A percentile compares a stretch with the other conserved stretches of the same genome.
Conservation (phyloP, 2,797 vertebrate species). For the Aythya fuligula region DNA sequence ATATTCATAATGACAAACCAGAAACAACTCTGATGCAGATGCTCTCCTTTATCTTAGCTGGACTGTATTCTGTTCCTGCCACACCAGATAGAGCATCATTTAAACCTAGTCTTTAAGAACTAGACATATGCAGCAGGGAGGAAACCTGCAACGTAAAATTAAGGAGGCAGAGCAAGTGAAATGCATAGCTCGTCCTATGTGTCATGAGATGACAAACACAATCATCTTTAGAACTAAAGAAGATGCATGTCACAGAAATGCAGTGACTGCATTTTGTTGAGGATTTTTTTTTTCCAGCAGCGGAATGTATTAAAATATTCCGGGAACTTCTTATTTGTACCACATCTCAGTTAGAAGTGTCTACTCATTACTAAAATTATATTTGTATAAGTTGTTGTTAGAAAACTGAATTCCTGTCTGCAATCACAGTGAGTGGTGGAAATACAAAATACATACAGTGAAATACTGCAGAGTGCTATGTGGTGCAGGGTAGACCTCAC, state of each 20-base stretch:
- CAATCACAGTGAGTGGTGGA: not conserved
- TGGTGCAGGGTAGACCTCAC: not conserved
- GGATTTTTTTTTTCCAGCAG: not conserved
- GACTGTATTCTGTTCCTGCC: not conserved
- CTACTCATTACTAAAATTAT: not conserved
- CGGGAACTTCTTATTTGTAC: not conserved
- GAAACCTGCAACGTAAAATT: not conserved
- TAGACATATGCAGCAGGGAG: not conserved
- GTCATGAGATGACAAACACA: not conserved
- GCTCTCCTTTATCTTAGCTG: not conserved
- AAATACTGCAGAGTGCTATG: not conserved
- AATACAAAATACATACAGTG: not conserved
- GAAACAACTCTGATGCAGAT: not conserved
- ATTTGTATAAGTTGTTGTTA: not conserved
- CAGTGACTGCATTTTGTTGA: not conserved
- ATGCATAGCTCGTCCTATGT: not conserved
- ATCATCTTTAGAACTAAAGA: not conserved
- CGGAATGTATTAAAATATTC: not conserved
- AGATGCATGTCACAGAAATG: accelerated
- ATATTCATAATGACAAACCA: conserved; percentile 34
- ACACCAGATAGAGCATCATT: not conserved
- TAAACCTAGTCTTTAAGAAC: not conserved
- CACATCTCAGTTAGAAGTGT: not conserved
- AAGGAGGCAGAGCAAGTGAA: not conserved
- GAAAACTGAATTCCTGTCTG: not conserved